These are phyloP conservation scores for Leptobrachium leishanense DNA, from an alignment of 2,113 vertebrate species.

Conservation along the genomic window DNA sequence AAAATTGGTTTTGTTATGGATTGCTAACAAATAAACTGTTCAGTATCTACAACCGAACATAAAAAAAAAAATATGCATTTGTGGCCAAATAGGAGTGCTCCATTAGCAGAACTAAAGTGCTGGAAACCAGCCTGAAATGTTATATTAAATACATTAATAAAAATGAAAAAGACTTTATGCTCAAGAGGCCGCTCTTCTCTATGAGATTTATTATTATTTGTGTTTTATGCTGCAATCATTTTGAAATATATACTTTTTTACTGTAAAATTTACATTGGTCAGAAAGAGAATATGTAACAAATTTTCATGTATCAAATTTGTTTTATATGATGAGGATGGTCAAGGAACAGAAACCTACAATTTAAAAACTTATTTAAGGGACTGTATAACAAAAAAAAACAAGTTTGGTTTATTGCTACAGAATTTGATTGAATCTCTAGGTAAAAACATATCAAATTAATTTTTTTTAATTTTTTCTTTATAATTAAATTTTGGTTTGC, in stretches of 20 bases:
- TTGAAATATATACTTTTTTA: not conserved
- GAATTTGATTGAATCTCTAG: too few relatives aligned
- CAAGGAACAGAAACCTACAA: too few relatives aligned
- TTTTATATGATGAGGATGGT: too few relatives aligned
- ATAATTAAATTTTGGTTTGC: too few relatives aligned
- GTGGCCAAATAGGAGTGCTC: slow-evolving; percentile 23
- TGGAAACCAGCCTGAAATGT: slow-evolving; percentile 6
- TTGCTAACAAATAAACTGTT: slow-evolving; percentile 32
- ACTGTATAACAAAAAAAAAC: too few relatives aligned
- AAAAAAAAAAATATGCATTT: slow-evolving; percentile 33
- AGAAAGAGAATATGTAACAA: not conserved
- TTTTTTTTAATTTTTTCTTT: too few relatives aligned
- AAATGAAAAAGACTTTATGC: not conserved
- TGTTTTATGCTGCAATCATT: not conserved
- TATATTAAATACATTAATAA: slow-evolving; percentile 37
- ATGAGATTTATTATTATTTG: slow-evolving; percentile 2
- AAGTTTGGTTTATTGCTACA: too few relatives aligned
- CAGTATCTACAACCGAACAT: slow-evolving; percentile 27
- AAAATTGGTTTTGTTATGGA: slow-evolving; percentile 44
- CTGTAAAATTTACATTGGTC: not conserved
- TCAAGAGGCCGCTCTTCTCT: not conserved
- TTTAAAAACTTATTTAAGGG: too few relatives aligned
- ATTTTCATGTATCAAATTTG: too few relatives aligned
- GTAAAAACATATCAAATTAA: too few relatives aligned
- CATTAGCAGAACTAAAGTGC: slow-evolving; percentile 11